Evolutionary conservation across 2,888 invertebrate genomes (phyloP).

Genomic region (Drosophila hawaiiensis): DNA sequence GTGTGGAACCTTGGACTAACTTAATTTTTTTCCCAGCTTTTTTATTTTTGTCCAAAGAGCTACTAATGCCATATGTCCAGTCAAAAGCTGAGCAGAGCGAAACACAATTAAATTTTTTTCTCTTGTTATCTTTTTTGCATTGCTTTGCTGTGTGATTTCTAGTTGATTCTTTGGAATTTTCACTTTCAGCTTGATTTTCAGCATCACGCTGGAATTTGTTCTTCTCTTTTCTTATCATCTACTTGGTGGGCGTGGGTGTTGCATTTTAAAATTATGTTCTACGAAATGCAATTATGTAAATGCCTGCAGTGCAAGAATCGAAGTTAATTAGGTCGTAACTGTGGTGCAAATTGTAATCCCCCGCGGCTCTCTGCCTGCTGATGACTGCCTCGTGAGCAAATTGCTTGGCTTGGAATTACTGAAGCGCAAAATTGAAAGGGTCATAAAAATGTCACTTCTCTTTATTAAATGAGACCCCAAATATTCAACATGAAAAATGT

Average conservation of each 20-base stretch:
- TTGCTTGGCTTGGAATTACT: slow-evolving; percentile 61
- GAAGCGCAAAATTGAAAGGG: slow-evolving; percentile 62
- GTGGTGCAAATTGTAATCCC: slow-evolving; percentile 64
- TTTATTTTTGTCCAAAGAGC: slow-evolving; percentile 16
- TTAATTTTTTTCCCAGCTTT: slow-evolving; percentile 20
- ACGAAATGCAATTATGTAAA: slow-evolving; percentile 78
- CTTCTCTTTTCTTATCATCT: slow-evolving; percentile 35
- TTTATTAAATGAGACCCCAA: slow-evolving; percentile 48
- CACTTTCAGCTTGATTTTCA: slow-evolving; percentile 65
- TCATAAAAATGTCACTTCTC: slow-evolving; percentile 59
- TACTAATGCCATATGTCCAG: slow-evolving; percentile 65
- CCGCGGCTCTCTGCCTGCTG: slow-evolving; percentile 8
- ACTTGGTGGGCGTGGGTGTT: slow-evolving; percentile 32
- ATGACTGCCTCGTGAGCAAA: slow-evolving; percentile 30
- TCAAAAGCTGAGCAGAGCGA: slow-evolving; percentile 34
- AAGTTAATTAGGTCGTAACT: slow-evolving; percentile 77
- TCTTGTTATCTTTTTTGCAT: slow-evolving; percentile 29
- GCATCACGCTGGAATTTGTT: slow-evolving; percentile 26
- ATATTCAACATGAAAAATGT: slow-evolving; percentile 42
- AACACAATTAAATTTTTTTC: slow-evolving; percentile 62
- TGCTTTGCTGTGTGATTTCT: slow-evolving; percentile 55
- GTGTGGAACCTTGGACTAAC: slow-evolving; percentile 16
- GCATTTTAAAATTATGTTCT: slow-evolving; percentile 63
- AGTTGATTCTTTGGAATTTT: slow-evolving; percentile 54
- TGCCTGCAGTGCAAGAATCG: slow-evolving; percentile 71